Evolutionary conservation across 2,113 vertebrate species (phyloP).

Genomic region (Carassius gibelio): DNA sequence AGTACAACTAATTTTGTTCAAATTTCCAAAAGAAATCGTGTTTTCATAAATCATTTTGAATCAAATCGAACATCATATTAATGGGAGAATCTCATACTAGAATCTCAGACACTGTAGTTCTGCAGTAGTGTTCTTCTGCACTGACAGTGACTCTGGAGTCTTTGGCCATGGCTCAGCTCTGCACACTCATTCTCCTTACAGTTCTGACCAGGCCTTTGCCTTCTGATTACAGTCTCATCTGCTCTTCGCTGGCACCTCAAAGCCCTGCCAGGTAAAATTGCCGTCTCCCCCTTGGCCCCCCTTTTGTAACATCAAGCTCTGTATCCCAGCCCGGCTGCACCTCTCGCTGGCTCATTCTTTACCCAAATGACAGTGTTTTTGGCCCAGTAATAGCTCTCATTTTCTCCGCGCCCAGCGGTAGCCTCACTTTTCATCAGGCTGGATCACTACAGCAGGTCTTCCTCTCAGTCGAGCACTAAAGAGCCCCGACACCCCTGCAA

Average conservation of each 20-base stretch:
- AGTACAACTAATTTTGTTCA: not conserved
- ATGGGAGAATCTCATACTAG: not conserved
- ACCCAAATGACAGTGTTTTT: slow-evolving; percentile 64
- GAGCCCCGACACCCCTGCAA: slow-evolving; percentile 19
- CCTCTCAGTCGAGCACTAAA: not conserved
- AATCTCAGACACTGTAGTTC: not conserved
- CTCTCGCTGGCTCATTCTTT: slow-evolving; percentile 53
- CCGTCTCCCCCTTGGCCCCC: slow-evolving; percentile 40
- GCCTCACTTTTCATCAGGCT: slow-evolving; percentile 61
- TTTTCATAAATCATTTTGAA: not conserved
- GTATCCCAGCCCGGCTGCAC: slow-evolving; percentile 46
- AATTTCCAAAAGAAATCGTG: too few species aligned
- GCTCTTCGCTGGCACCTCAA: slow-evolving; percentile 22
- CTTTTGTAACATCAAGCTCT: slow-evolving; percentile 52
- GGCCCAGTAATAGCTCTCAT: slow-evolving; percentile 62
- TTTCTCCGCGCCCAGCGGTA: slow-evolving; percentile 56
- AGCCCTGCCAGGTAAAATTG: slow-evolving; percentile 56
- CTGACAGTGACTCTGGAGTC: slow-evolving; percentile 6
- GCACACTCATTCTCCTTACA: not conserved
- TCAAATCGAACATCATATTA: not conserved
- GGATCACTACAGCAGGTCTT: slow-evolving; percentile 40
- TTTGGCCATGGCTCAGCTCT: not conserved
- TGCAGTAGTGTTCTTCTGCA: not conserved
- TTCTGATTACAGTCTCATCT: slow-evolving; percentile 52
- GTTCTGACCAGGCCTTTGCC: slow-evolving; percentile 26